Evolutionary conservation across 2,797 vertebrate species (phyloP), one percentile per base, ranked within the genome.

Genomic region (Poecilia picta): DNA sequence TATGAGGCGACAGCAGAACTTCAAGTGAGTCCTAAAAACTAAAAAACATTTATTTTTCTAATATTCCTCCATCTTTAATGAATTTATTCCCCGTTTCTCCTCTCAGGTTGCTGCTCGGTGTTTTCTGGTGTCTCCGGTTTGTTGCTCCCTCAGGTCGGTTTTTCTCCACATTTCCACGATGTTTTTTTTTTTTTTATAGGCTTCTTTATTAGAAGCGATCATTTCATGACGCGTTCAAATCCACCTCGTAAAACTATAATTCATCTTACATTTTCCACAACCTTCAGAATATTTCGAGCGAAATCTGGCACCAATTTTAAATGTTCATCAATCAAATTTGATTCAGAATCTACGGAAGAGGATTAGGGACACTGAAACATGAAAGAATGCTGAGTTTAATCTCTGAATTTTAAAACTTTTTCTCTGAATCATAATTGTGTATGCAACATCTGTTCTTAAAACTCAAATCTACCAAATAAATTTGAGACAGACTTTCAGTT

Each of bases 111-210:
- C 8, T 92, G 16, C 43, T 95, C 2, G 90, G 82, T 10, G 87
- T 84, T 1, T 43, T 81, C 18, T 39, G 88, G 31, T 81, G 79
- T 55, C 85, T 88, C 41, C 85, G 59, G 47, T 18, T 66, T 15
- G 46, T 39, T 45, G 73, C 76, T 72, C 83, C 77, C 75, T 82
- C 93, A 92, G 94, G 95, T 96, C 80, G 28, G 88, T 18, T 28
- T 20, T 1, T 25, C 2, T 31, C 5, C 57, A 25, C 25, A 5
- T 31, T 28, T 31, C n/a, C 28, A 11, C 51, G 8, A 3, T 53
- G 8, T 25, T 23, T 3, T 10, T 53, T 53, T 1, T 36, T n/a
- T 33, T 39, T 5, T 39, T 39, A 39, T 23, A 2, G 5, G 15
- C 18, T 3, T 64, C 1, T 66, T 66, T 66, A 68, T 23, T 41